These are phyloP conservation scores for Bothrops jararaca DNA, from an alignment of 2,113 vertebrate genomes.

Conservation along the genomic window DNA sequence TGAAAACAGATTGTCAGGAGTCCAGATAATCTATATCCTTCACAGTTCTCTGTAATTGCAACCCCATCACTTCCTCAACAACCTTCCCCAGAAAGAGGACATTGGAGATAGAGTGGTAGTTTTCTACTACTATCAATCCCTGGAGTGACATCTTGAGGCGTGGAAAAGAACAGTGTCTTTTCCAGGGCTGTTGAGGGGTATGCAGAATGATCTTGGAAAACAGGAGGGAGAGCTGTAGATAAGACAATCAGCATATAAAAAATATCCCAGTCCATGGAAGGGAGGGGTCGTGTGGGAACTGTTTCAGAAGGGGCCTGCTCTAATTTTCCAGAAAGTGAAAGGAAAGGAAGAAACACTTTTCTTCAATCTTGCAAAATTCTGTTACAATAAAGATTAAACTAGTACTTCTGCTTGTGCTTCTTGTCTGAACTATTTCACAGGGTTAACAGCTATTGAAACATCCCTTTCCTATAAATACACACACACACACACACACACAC, in stretches of 20 bases:
- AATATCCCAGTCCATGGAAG: not conserved
- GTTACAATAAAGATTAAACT: not conserved
- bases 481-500: too few relatives aligned
- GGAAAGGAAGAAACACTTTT: not conserved
- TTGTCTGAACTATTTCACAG: not conserved
- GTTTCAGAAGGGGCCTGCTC: not conserved
- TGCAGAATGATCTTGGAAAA: not conserved
- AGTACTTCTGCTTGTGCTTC: not conserved
- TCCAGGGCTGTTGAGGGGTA: not conserved
- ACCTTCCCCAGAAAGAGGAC: not conserved
- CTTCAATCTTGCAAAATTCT: not conserved
- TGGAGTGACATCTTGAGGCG: not conserved
- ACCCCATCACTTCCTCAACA: not conserved
- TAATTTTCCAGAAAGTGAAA: not conserved
- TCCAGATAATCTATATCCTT: not conserved
- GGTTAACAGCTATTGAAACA: not conserved
- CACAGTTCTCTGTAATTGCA: not conserved
- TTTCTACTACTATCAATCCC: not conserved
- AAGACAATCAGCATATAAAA: not conserved
- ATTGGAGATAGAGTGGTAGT: not conserved
- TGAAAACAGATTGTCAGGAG: not conserved
- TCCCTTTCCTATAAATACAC: not conserved
- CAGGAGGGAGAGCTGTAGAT: not conserved
- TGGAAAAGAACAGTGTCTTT: not conserved
- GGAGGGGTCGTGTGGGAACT: not conserved